Conservation (phyloP, 2,113 vertebrate genomes). For the Tamias sibiricus region DNA sequence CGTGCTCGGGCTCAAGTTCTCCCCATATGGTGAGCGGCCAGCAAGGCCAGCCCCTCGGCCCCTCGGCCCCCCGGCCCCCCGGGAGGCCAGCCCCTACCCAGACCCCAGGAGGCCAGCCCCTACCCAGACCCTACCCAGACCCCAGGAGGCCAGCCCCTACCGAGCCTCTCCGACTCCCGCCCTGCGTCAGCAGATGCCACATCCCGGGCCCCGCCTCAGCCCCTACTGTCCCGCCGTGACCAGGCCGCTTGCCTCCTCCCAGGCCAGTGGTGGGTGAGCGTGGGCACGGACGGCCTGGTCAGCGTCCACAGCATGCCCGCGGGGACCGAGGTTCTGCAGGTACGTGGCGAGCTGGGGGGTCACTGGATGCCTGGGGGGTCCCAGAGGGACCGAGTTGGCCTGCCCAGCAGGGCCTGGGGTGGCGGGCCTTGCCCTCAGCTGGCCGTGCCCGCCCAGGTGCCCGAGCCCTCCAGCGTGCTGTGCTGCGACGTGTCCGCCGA, state of each 20-base stretch:
- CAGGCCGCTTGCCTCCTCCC: neutral
- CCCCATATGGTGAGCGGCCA: slow-evolving; percentile 85
- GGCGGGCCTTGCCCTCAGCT: neutral
- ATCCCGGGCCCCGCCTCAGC: no score
- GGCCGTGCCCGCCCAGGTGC: slow-evolving; percentile 86
- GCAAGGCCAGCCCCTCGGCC: no score
- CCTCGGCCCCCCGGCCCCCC: no score
- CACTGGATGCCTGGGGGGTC: no score
- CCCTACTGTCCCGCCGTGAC: neutral
- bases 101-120: no score
- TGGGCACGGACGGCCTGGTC: slow-evolving; percentile 91
- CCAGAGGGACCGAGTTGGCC: neutral
- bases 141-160: no score
- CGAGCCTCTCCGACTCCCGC: no score
- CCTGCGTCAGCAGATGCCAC: no score
- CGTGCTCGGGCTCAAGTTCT: slow-evolving; percentile 90
- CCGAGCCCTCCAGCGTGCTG: slow-evolving; percentile 90
- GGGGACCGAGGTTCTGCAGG: slow-evolving; percentile 92
- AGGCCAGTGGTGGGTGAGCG: slow-evolving; percentile 96
- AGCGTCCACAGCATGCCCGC: slow-evolving; percentile 90
- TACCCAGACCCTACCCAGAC: no score
- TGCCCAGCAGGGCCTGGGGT: neutral
- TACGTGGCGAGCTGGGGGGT: neutral
- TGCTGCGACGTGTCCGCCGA: slow-evolving; percentile 93
- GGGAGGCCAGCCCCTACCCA: no score